Evolutionary conservation across 2,888 invertebrate genomes (phyloP).

Genomic region (Linhomoeus sp.): DNA sequence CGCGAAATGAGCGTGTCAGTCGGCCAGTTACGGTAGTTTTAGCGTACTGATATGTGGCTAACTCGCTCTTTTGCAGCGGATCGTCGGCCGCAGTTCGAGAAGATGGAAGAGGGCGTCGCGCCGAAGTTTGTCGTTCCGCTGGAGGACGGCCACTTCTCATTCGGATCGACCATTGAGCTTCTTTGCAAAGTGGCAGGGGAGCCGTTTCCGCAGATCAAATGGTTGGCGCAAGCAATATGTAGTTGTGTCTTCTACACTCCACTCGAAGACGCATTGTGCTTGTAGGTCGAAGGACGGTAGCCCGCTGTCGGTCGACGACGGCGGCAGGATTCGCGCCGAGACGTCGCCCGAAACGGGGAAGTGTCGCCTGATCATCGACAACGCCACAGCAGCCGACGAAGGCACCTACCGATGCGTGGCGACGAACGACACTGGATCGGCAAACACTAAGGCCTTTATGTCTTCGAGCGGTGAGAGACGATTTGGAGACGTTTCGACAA

Average conservation of each 20-base stretch:
- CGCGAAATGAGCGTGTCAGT: too few species aligned
- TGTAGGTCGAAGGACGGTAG: conserved; percentile 57
- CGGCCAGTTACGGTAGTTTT: too few species aligned
- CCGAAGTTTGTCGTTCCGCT: conserved; percentile 32
- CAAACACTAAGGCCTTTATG: conserved; percentile 29
- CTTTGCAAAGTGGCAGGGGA: conserved; percentile 68
- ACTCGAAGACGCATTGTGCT: too few species aligned
- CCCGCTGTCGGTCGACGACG: too few species aligned
- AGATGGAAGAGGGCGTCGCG: too few species aligned
- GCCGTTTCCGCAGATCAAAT: conserved; percentile 67
- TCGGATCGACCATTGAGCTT: conserved; percentile 59
- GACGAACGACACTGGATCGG: conserved; percentile 38
- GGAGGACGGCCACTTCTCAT: conserved; percentile 50
- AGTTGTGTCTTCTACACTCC: too few species aligned
- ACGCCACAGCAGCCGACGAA: conserved; percentile 35
- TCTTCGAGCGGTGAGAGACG: too few species aligned
- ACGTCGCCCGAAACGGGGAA: conserved; percentile 6
- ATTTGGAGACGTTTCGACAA: too few species aligned
- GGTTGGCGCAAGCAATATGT: conserved; percentile 51
- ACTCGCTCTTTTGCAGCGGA: too few species aligned
- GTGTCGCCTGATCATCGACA: conserved; percentile 38
- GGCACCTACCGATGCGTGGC: conserved; percentile 44
- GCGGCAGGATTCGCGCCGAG: too few species aligned
- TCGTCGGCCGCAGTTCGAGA: too few species aligned
- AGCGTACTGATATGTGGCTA: too few species aligned